These are phyloP conservation scores for Disparrhopalites patrizii DNA, from an alignment of 2,888 invertebrate genomes.

Conservation along the genomic window DNA sequence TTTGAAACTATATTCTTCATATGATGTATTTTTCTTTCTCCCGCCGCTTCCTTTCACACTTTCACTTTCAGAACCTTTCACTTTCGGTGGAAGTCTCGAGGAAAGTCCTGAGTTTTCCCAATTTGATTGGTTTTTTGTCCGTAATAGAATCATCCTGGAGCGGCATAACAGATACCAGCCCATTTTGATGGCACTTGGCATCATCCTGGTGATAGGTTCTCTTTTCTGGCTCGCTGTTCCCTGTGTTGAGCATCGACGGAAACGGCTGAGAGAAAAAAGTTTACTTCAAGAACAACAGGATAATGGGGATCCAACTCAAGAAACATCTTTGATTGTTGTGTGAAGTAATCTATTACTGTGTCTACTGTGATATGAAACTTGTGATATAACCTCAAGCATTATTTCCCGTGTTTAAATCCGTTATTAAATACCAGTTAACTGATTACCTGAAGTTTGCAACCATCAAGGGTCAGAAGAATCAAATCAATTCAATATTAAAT, in stretches of 20 bases:
- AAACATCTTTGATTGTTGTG: slow-evolving; percentile 14
- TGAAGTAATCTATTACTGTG: no score
- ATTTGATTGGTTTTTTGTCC: not conserved
- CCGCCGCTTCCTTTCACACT: no score
- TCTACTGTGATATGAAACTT: slow-evolving; percentile 12
- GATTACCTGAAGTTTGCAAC: no score
- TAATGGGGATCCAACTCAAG: not conserved
- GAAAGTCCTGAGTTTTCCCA: no score
- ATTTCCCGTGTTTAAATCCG: no score
- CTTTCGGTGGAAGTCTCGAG: no score
- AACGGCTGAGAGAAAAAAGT: not conserved
- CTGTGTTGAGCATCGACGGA: slow-evolving; percentile 54
- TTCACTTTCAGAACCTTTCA: no score
- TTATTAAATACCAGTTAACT: no score
- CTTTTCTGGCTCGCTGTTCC: slow-evolving; percentile 72
- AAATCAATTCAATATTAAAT: no score
- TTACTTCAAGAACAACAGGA: not conserved
- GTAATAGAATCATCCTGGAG: slow-evolving; percentile 4
- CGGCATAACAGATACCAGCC: slow-evolving; percentile 60
- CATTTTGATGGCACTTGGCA: slow-evolving; percentile 68
- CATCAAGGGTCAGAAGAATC: no score
- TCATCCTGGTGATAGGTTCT: slow-evolving; percentile 68
- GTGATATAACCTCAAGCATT: slow-evolving; percentile 11
- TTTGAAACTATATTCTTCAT: no score
- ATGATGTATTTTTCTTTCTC: no score